These are phyloP conservation scores for Panorpa germanica DNA, from an alignment of 2,888 invertebrate species.

Conservation along the genomic window DNA sequence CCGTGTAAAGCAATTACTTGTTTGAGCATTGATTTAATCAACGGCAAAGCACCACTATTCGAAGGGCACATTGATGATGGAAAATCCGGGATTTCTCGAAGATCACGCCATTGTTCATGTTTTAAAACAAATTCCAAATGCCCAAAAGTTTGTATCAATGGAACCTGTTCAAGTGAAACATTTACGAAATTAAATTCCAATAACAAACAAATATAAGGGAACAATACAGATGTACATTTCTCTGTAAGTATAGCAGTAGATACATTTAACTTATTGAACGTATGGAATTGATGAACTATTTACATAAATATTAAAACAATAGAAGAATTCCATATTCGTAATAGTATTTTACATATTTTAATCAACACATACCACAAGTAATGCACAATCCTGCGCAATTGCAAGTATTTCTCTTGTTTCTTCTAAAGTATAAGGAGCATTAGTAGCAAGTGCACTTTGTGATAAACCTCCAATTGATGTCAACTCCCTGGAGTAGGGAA, in stretches of 20 bases:
- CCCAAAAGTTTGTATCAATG: conserved; percentile 73
- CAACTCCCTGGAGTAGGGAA: conserved; percentile 52
- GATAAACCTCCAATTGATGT: conserved; percentile 34
- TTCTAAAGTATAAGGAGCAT: conserved; percentile 41
- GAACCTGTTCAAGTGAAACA: conserved; percentile 31
- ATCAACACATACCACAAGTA: conserved; percentile 37
- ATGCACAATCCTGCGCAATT: conserved; percentile 40
- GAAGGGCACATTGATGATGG: conserved; percentile 61
- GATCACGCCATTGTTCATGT: conserved; percentile 38
- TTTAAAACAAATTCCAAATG: conserved; percentile 74
- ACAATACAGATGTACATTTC: background rate
- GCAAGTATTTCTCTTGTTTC: conserved; percentile 47
- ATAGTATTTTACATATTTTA: background rate
- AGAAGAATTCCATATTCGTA: background rate
- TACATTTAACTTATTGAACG: too few relatives aligned
- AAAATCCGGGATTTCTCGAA: conserved; percentile 44
- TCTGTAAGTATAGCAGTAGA: background rate
- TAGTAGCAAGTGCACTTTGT: conserved; percentile 27
- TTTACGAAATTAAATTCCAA: background rate
- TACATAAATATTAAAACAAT: background rate
- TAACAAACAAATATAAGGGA: background rate
- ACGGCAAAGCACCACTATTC: conserved; percentile 33
- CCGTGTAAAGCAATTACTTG: conserved; percentile 50
- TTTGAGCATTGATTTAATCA: conserved; percentile 47
- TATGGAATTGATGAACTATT: background rate